phyloP scores from a whole-genome alignment of 2,797 vertebrate species.

The Galago senegalensis region DNA sequence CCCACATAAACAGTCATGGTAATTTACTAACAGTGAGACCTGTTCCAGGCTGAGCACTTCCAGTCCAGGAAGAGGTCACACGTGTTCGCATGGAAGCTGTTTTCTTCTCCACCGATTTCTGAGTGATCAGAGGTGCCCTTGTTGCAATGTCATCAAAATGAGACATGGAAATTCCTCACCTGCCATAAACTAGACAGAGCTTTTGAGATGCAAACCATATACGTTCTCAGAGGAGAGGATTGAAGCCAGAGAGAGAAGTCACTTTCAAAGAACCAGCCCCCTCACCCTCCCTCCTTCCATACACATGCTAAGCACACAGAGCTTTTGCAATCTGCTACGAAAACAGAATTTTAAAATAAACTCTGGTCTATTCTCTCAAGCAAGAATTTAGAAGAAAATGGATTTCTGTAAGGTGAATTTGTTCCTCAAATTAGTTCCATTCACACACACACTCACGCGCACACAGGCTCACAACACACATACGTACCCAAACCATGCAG shows the following conservation, averaged over 20 bases:
- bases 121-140: neutral
- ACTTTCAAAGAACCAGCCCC: slow-evolving; percentile 67
- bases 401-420: slow-evolving; percentile 55
- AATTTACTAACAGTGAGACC: slow-evolving; percentile 73
- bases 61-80: slow-evolving; percentile 27
- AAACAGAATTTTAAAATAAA: slow-evolving; percentile 83
- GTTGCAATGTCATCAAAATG: slow-evolving; percentile 63
- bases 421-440: slow-evolving; percentile 33
- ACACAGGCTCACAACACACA: neutral
- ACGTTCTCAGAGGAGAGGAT: slow-evolving; percentile 8
- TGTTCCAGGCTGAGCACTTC: slow-evolving; percentile 55
- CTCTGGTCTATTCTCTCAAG: slow-evolving; percentile 36
- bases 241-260: slow-evolving; percentile 56
- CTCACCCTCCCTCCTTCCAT: neutral
- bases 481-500: neutral
- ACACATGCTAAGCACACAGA: slow-evolving; percentile 62
- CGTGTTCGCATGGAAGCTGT: neutral
- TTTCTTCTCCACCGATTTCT: neutral
- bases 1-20: slow-evolving; percentile 60
- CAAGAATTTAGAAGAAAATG: slow-evolving; percentile 61
- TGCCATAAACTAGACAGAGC: slow-evolving; percentile 40
- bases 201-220: slow-evolving; percentile 73
- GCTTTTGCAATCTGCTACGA: slow-evolving; percentile 75
- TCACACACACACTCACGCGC: neutral
- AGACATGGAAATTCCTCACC: slow-evolving; percentile 56